Evolutionary conservation across 2,888 invertebrate genomes (phyloP), one percentile per base, ranked within the genome.

Genomic region (Dastarcus helophoroides): DNA sequence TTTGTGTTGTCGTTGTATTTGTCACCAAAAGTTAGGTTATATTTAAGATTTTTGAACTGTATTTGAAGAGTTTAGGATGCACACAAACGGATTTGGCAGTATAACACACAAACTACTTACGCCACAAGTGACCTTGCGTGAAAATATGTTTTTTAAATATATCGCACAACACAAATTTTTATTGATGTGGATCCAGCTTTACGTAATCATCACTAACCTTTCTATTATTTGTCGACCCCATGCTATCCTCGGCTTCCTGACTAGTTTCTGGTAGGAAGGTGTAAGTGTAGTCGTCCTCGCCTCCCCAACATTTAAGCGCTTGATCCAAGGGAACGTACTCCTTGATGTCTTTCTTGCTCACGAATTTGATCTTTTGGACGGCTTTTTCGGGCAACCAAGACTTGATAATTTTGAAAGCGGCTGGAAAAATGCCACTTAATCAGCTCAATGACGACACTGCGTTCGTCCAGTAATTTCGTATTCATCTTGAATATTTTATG

Each of bases 331-430:
- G 63, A 2, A 94, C 79, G 51, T 71, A 77, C 9, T 81, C 80
- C 37, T 74, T 75, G 26, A 94, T 63, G 9, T 69, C 74, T 36
- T 76, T 75, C 54, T 82, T 84, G 31, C 71, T 73, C 1, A 86
- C 71, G 63, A 89, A 84, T 58, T 85, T 89, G 56, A 94, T 82
- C 60, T 79, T 79, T 50, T 86, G 81, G 11, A 89, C 80, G 7
- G 89, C 90, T 58, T 85, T 84, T 1, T 86, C 77, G 2, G 90
- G 91, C 31, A 95, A 58, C 65, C 90, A 71, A 0, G 77, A 67
- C 60, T 90, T 93, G 5, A 94, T 81, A 23, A 94, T 72, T 63
- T 84, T 90, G 62, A 93, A 93, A 1, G 86, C 86, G 40, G 93
- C 88, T 82, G 51, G 37, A 64, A 64, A 32, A 35, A 36, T 36